Evolutionary conservation across 2,888 invertebrate species (phyloP), one percentile per base, ranked within the genome.

Genomic region (Tromatobia lineatoria): DNA sequence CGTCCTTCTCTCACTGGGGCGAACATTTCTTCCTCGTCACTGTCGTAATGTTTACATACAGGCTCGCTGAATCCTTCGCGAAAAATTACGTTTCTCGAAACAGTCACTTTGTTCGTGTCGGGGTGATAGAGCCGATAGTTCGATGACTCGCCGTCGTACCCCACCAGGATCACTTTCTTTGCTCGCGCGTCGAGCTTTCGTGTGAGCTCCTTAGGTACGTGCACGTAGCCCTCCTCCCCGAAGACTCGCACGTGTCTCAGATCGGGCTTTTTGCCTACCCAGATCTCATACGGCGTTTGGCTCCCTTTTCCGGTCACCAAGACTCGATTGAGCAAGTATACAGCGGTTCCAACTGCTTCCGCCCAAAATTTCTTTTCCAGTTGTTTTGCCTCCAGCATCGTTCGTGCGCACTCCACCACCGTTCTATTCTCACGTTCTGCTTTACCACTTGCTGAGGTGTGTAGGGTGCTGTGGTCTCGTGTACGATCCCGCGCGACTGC

Each of bases 401-500:
- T 57, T 8, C 52, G 29, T 13, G 66, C 80, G 18, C 45, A 25
- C 50, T 73, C 66, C 15, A 54, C 52, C 45, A 73, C 50, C n/a
- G 82, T 76, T 18, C 77, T 2, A 59, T 86, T 83, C 1, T 71
- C 76, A 10, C 78, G 23, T 20, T 84, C 76, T 0, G 82, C 57
- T 1, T 75, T 38, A 15, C 84, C 80, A 42, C 81, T 25, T 86
- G 73, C n/a, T 84, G 47, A 0, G 82, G 82, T 1, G 76, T 82
- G 20, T 82, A 84, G 11, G 54, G 54, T 23, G 54, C 54, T 3
- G 54, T 25, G 25, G 18, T 54, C 8, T 54, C 54, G 18, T 54
- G 10, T 23, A 4, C 11, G 23, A 54, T 54, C 23, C 54, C 54
- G 13, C 45, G 54, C 20, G 42, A 54, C n/a, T 15, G 20, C 15